These are phyloP conservation scores for Sitodiplosis mosellana DNA, from an alignment of 1,140 invertebrate species.

Conservation along the genomic window DNA sequence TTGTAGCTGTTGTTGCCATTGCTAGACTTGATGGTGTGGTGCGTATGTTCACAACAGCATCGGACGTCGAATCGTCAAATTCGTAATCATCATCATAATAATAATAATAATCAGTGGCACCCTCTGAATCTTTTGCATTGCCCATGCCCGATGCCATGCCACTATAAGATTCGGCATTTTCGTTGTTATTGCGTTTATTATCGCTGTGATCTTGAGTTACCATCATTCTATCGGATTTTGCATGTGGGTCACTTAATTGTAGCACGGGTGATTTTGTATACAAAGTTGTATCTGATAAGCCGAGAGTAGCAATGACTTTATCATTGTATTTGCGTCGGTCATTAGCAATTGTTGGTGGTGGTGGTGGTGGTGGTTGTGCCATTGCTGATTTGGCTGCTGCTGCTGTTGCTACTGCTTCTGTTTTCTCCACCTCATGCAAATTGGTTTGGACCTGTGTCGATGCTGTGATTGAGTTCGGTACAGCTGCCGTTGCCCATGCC, in stretches of 20 bases:
- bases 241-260: too few relatives aligned
- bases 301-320: neutral
- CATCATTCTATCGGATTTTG: constrained; percentile 11
- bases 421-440: neutral
- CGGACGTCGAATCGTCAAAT: neutral
- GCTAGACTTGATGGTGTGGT: too few relatives aligned
- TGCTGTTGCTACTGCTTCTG: neutral
- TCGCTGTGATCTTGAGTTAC: constrained; percentile 1
- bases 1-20: neutral
- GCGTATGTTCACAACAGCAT: too few relatives aligned
- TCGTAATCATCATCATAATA: constrained; percentile 1
- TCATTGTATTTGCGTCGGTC: neutral
- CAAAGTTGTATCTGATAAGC: too few relatives aligned
- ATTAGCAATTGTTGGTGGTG: neutral
- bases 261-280: too few relatives aligned
- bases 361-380: neutral
- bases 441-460: neutral
- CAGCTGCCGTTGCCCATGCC: neutral
- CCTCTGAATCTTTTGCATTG: neutral
- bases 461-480: neutral
- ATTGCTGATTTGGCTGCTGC: neutral
- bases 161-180: neutral
- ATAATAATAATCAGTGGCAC: neutral
- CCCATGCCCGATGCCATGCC: neutral
- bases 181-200: neutral